Conservation (phyloP, 2,888 invertebrate genomes). For the Zhengitettix transpicula region DNA sequence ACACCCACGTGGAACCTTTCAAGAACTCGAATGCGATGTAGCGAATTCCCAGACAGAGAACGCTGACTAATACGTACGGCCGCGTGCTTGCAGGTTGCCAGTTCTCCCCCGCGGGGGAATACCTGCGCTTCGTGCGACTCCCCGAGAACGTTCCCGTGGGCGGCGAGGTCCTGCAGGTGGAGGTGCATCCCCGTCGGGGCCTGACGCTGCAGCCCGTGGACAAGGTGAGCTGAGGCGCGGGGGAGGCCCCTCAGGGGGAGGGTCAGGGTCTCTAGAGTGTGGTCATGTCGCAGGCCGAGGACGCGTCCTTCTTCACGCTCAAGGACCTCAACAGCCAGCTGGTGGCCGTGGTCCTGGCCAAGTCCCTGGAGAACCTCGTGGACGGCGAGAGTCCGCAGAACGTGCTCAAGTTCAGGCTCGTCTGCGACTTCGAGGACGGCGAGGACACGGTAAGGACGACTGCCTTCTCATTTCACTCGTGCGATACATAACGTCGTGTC, state of each 20-base stretch:
- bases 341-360: slow-evolving; percentile 56
- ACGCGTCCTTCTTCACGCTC: slow-evolving; percentile 53
- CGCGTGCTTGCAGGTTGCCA: slow-evolving; percentile 47
- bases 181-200: slow-evolving; percentile 69
- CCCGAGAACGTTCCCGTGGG: slow-evolving; percentile 66
- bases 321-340: slow-evolving; percentile 60
- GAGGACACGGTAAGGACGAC: slow-evolving; percentile 32
- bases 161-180: slow-evolving; percentile 57
- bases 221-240: too few relatives aligned
- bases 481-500: too few relatives aligned
- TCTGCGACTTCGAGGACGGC: slow-evolving; percentile 52
- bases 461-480: neutral
- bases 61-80: too few relatives aligned
- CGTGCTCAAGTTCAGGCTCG: slow-evolving; percentile 63
- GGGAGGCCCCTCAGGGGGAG: too few relatives aligned
- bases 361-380: slow-evolving; percentile 62
- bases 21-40: too few relatives aligned
- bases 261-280: too few relatives aligned
- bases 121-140: slow-evolving; percentile 67
- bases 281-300: slow-evolving; percentile 48
- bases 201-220: slow-evolving; percentile 55
- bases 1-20: too few relatives aligned
- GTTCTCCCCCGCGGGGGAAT: slow-evolving; percentile 70
- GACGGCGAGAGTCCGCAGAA: slow-evolving; percentile 67
- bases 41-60: too few relatives aligned